Base-by-base conservation (phyloP, 2,888 invertebrate species). In the Calameuta pallipes region DNA sequence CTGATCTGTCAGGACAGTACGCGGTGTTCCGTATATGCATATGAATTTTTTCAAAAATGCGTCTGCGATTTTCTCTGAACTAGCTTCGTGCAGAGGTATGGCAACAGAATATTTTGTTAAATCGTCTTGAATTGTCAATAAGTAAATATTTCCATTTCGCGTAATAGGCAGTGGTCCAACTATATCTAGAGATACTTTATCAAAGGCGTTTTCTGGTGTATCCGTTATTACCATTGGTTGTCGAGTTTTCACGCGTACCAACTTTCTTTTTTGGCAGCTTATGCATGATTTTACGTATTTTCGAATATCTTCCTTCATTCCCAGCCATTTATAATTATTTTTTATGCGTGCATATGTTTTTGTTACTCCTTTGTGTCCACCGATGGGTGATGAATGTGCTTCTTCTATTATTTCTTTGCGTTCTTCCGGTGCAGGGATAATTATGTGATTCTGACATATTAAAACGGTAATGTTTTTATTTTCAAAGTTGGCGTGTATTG, bases 301-400 rank as follows among this genome's bases (percentile, higher is more conserved):
- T 33, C 76, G 74, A 6, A 84, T 75, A 41, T 79, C 77, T 13
- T 70, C 13, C 23, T 69, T 76, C 73, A 83, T 75, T 2, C 77
- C 74, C 6, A 74, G 75, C 84, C 84, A 83, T 13, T 76, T 74
- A 68, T 76, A 82, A 0, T 75, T 15, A 33, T 76, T 56, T 13
- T 74, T 69, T 9, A 83, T 70, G 0, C 77, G 35, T 15, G 76
- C 75, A 11, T 74, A 73, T 1, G 83, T 83, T 11, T 78, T 79
- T 0, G 83, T 77, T 2, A 80, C 74, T 31, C 83, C 83, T 33
- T 79, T 80, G 75, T 85, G 85, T 23, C 82, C 81, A 1, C 80
- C 80, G n/a, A 81, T 69, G 4, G 75, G 13, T 11, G 80, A 80
- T 1, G 70, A 37, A 13, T 80, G 77, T 9, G 31, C 69, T 37